These are phyloP conservation scores for Acrobasis consociella DNA, from an alignment of 2,888 invertebrate species.

Conservation along the genomic window DNA sequence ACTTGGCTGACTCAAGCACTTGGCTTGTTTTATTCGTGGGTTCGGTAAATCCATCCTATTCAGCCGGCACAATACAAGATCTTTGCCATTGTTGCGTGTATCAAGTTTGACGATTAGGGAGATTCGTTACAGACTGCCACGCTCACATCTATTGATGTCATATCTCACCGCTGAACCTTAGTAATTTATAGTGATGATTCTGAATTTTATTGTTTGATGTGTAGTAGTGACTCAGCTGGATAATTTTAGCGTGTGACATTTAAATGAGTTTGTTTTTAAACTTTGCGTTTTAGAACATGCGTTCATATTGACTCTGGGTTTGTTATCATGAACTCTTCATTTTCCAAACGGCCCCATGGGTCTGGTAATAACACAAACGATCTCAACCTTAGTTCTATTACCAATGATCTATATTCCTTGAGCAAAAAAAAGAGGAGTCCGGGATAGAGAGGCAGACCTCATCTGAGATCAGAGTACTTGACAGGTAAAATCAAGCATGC, in stretches of 20 bases:
- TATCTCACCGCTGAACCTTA: conserved; percentile 27
- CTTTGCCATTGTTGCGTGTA: conserved; percentile 65
- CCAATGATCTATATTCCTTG: too few species aligned
- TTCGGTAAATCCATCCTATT: conserved; percentile 71
- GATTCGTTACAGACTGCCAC: conserved; percentile 54
- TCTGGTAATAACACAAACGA: too few species aligned
- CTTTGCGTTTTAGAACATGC: too few species aligned
- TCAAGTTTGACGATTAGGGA: conserved; percentile 70
- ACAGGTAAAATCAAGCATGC: too few species aligned
- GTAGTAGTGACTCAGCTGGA: conserved; percentile 8
- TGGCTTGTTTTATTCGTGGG: conserved; percentile 70
- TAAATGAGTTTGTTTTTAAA: too few species aligned
- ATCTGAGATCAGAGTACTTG: neutral
- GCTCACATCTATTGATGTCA: conserved; percentile 48
- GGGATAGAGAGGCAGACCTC: too few species aligned
- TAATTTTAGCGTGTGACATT: neutral
- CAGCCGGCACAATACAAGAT: conserved; percentile 70
- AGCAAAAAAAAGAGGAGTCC: too few species aligned
- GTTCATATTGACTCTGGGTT: too few species aligned
- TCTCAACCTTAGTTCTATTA: too few species aligned
- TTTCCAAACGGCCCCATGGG: too few species aligned
- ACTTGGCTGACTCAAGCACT: conserved; percentile 55
- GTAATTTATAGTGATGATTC: conserved; percentile 22
- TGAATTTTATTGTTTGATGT: conserved; percentile 19
- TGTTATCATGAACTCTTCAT: too few species aligned